A percentile compares a stretch with the other conserved stretches of the same genome.
Conservation (phyloP, 37 sponge, comb jelly and placozoan species). For the Axinella damicornis region DNA sequence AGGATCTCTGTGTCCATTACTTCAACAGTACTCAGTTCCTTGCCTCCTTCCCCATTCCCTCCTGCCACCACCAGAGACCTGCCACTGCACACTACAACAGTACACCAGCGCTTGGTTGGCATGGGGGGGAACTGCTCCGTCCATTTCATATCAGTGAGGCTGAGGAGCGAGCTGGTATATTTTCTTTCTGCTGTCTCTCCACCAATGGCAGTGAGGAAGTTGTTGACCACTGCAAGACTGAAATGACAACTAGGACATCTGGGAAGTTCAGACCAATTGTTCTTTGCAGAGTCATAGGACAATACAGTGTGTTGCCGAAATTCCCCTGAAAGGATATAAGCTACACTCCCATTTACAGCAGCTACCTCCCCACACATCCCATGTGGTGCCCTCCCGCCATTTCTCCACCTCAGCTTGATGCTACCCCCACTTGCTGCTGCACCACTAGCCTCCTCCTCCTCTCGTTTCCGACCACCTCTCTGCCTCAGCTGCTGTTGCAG, state of each 20-base stretch:
- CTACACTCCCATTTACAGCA: not conserved
- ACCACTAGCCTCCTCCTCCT: not conserved
- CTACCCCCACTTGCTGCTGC: not conserved
- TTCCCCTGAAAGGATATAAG: not conserved
- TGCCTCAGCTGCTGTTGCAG: too few species aligned
- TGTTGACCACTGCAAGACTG: constrained; percentile 3
- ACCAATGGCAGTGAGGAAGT: constrained; percentile 18
- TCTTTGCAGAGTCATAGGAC: not conserved
- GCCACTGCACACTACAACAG: not conserved
- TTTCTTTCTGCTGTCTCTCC: not conserved
- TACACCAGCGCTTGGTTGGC: not conserved
- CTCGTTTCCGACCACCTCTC: too few species aligned
- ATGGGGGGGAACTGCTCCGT: not conserved
- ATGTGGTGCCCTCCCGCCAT: not conserved
- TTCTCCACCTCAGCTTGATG: constrained; percentile 7
- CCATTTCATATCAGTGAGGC: not conserved
- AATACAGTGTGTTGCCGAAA: not conserved
- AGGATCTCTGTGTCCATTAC: not conserved
- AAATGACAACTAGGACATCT: not conserved
- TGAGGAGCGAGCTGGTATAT: not conserved
- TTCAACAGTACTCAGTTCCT: not conserved
- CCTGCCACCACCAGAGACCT: not conserved
- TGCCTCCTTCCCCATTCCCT: not conserved
- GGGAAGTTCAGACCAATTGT: not conserved
- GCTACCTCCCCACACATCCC: not conserved